A percentile compares a stretch with the other conserved stretches of the same genome.
Evolutionary conservation across 2,797 vertebrate genomes (phyloP).

Genomic region (Rhyacichthys aspro): DNA sequence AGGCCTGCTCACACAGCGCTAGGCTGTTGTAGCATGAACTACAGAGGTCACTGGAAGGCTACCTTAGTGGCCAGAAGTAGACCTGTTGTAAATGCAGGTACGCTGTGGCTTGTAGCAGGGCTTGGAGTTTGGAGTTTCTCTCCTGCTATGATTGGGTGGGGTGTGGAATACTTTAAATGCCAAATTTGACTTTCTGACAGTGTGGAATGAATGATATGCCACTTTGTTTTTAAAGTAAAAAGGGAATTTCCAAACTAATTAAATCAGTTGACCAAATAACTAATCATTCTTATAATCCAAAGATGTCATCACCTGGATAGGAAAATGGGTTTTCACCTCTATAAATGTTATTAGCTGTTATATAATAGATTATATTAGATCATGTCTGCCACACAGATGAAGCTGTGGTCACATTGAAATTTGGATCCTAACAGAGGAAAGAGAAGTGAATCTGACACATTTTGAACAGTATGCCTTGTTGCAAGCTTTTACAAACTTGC

Average conservation of each 20-base stretch:
- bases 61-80: slow-evolving; percentile 22
- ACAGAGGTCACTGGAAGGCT: slow-evolving; percentile 51
- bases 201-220: slow-evolving; percentile 25
- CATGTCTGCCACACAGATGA: slow-evolving; percentile 48
- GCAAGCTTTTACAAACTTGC: slow-evolving; percentile 11
- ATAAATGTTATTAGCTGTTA: slow-evolving; percentile 38
- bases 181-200: slow-evolving; percentile 39
- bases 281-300: slow-evolving; percentile 23
- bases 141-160: slow-evolving; percentile 43
- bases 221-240: slow-evolving; percentile 30
- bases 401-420: slow-evolving; percentile 20
- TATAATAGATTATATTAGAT: slow-evolving; percentile 48
- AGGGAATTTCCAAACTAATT: slow-evolving; percentile 42
- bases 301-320: slow-evolving; percentile 37
- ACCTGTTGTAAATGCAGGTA: slow-evolving; percentile 58
- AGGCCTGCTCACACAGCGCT: slow-evolving; percentile 46
- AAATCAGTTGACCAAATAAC: slow-evolving; percentile 30
- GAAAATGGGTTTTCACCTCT: slow-evolving; percentile 31
- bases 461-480: slow-evolving; percentile 13
- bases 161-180: slow-evolving; percentile 44
- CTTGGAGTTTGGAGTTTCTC: slow-evolving; percentile 28
- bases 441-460: slow-evolving; percentile 10
- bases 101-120: slow-evolving; percentile 41
- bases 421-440: slow-evolving; percentile 15
- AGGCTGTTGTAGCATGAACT: slow-evolving; percentile 53